A percentile compares a stretch with the other conserved stretches of the same genome.
Evolutionary conservation across 2,113 vertebrate genomes (phyloP).

Genomic region (Chlamydotis undulata): DNA sequence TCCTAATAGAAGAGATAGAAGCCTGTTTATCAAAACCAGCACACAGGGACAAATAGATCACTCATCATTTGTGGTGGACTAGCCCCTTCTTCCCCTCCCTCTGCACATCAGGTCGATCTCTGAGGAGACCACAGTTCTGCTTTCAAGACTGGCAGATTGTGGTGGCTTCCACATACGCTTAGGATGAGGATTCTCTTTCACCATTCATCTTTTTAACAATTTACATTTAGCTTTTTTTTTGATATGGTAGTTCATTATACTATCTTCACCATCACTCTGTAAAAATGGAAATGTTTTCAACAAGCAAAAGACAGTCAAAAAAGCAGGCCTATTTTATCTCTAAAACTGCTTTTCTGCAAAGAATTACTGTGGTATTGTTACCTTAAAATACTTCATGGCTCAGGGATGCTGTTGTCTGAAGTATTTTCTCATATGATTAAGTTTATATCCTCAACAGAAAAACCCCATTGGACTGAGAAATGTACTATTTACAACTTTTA

Average conservation of each 20-base stretch:
- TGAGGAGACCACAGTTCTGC: background rate
- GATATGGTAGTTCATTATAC: background rate
- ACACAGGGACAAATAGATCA: background rate
- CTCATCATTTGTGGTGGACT: rapidly evolving
- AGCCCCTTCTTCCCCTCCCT: background rate
- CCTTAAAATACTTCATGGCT: background rate
- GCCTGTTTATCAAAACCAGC: background rate
- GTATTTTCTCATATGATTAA: background rate
- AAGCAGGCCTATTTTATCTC: background rate
- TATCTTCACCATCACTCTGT: background rate
- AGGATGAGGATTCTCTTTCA: background rate
- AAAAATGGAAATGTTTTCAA: background rate
- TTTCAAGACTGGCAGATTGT: background rate
- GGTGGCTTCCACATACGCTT: background rate
- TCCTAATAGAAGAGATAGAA: background rate
- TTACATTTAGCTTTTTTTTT: background rate
- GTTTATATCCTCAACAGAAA: background rate
- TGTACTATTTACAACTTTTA: background rate
- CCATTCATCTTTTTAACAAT: background rate
- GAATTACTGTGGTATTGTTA: background rate
- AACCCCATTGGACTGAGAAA: background rate
- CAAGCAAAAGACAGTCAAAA: background rate
- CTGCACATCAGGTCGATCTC: background rate
- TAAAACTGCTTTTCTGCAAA: background rate
- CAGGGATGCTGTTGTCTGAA: background rate